Percentiles rank a stretch among this genome's conserved stretches.
phyloP scores from a whole-genome alignment of 2,113 vertebrate species.

The Strix aluco region DNA sequence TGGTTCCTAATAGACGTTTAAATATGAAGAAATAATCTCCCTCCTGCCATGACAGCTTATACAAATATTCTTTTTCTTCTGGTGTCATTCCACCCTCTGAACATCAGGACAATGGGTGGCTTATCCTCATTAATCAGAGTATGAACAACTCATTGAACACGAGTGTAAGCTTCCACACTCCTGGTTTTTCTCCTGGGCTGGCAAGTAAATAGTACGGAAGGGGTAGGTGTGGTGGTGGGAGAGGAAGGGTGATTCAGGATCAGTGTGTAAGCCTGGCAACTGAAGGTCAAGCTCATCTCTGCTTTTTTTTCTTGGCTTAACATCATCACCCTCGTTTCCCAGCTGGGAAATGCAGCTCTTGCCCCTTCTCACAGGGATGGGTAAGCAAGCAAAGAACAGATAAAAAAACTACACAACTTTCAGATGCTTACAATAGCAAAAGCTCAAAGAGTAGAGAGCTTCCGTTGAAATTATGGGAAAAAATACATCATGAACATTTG shows the following conservation, averaged over 20 bases:
- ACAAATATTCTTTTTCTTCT: background rate
- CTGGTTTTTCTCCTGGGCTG: background rate
- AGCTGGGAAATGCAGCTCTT: background rate
- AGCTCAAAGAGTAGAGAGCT: background rate
- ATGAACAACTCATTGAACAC: background rate
- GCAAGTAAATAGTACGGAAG: background rate
- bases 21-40: background rate
- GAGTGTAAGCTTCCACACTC: background rate
- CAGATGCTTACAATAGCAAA: background rate
- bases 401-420: background rate
- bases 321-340: background rate
- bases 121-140: background rate
- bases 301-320: background rate
- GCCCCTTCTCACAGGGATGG: background rate
- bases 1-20: background rate
- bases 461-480: background rate
- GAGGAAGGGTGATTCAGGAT: conserved; percentile 17
- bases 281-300: background rate
- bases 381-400: background rate
- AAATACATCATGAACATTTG: background rate
- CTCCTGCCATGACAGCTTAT: background rate
- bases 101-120: background rate
- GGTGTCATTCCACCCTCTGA: background rate
- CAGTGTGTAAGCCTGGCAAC: background rate
- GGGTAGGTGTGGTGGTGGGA: background rate